phyloP scores from a whole-genome alignment of 2,113 vertebrate species.

The Grus americana region DNA sequence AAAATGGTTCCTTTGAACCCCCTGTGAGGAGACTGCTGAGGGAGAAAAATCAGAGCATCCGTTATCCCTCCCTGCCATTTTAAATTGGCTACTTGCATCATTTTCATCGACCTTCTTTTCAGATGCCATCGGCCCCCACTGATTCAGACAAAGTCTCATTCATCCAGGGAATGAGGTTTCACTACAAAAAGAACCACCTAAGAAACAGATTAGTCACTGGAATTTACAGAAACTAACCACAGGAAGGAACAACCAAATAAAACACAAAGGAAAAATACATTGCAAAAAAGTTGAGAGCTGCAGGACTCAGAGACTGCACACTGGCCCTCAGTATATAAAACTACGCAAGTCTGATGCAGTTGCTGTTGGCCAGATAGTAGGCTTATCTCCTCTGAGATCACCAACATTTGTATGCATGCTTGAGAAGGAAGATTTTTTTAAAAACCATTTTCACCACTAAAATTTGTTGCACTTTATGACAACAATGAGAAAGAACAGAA shows the following conservation, averaged over 20 bases:
- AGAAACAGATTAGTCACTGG: not conserved
- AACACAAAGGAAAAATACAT: not conserved
- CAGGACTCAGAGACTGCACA: not conserved
- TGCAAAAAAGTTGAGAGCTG: not conserved
- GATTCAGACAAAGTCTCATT: not conserved
- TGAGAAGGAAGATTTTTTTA: not conserved
- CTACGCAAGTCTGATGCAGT: not conserved
- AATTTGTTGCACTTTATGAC: not conserved
- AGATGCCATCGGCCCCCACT: not conserved
- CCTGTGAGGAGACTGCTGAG: not conserved
- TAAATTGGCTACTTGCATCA: not conserved
- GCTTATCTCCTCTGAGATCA: not conserved
- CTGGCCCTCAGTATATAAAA: not conserved
- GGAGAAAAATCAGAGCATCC: not conserved
- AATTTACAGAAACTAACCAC: not conserved
- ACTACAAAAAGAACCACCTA: not conserved
- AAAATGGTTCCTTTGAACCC: not conserved
- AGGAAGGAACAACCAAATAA: not conserved
- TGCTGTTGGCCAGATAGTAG: not conserved
- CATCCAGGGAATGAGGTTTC: not conserved
- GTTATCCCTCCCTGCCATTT: not conserved
- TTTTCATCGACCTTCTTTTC: not conserved
- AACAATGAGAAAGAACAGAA: not conserved
- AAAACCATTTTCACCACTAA: not conserved
- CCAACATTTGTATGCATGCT: not conserved